Conservation (phyloP, 1,140 invertebrate genomes). For the Drosophila azteca region DNA sequence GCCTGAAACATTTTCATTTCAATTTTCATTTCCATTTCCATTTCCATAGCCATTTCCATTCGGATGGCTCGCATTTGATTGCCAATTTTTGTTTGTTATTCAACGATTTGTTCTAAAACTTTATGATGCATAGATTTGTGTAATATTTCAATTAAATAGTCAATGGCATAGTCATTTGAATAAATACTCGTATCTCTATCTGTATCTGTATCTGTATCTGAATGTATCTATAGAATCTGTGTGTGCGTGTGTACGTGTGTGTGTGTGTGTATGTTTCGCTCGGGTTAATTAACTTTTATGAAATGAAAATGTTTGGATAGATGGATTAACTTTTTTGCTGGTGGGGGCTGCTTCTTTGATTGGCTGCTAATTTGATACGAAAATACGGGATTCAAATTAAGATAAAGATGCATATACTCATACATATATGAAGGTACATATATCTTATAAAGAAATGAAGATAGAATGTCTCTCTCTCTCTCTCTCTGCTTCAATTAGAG, state of each 20-base stretch:
- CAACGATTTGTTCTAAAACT: constrained; percentile 74
- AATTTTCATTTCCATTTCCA: constrained; percentile 25
- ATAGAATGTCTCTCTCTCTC: too few species aligned
- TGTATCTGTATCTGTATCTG: neutral
- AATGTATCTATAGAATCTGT: too few species aligned
- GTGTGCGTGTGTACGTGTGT: too few species aligned
- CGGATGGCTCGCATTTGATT: constrained; percentile 24
- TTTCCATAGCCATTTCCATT: constrained; percentile 51
- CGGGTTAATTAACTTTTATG: constrained; percentile 53
- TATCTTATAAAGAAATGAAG: too few species aligned
- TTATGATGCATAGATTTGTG: constrained; percentile 76
- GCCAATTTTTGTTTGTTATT: constrained; percentile 61
- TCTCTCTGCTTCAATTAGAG: neutral
- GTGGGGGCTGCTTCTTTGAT: constrained; percentile 15
- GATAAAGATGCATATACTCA: neutral
- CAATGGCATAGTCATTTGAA: constrained; percentile 59
- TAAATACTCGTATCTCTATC: constrained; percentile 8
- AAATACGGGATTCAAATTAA: constrained; percentile 27
- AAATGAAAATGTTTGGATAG: constrained; percentile 51
- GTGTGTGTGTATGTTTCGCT: constrained; percentile 4
- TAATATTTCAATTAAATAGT: constrained; percentile 81
- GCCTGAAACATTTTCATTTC: constrained; percentile 75
- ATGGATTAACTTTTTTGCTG: constrained; percentile 44
- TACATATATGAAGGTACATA: too few species aligned
- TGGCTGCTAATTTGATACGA: constrained; percentile 23